phyloP scores from a whole-genome alignment of 2,113 vertebrate species.

The Piprites chloris region DNA sequence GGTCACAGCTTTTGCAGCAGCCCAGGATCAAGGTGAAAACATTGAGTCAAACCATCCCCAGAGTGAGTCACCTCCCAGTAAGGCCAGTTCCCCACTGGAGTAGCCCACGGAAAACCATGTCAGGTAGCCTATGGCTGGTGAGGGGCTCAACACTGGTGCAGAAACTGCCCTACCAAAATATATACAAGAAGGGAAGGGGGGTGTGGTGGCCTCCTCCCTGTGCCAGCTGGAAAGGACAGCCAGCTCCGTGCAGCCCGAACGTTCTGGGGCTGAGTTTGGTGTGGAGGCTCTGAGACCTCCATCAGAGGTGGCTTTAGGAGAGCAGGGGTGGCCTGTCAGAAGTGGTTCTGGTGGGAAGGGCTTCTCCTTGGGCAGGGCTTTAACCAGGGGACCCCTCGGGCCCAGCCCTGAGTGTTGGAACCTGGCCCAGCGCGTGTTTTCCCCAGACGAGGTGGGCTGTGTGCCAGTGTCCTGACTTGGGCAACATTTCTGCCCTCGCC shows the following conservation, averaged over 20 bases:
- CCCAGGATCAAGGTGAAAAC: accelerated
- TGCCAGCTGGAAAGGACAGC: neutral
- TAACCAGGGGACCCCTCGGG: neutral
- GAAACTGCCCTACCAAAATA: accelerated
- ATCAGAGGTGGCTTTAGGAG: accelerated
- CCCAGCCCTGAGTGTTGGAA: neutral
- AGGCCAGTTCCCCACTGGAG: neutral
- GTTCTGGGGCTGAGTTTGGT: neutral
- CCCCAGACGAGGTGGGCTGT: too few species aligned
- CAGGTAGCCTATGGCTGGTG: neutral
- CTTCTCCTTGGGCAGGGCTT: neutral
- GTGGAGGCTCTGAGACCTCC: neutral
- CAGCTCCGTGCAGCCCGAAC: accelerated
- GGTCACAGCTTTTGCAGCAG: neutral
- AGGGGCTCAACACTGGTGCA: neutral
- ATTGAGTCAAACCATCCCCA: accelerated
- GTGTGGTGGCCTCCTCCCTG: accelerated
- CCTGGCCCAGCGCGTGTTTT: neutral
- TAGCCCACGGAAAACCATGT: neutral
- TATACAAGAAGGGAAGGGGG: accelerated
- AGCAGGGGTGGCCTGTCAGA: accelerated
- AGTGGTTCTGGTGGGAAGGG: neutral
- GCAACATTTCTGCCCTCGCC: neutral
- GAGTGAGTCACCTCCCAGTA: neutral
- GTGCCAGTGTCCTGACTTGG: neutral